Evolutionary conservation across 2,113 vertebrate species (phyloP).

Genomic region (Tupaia tana): DNA sequence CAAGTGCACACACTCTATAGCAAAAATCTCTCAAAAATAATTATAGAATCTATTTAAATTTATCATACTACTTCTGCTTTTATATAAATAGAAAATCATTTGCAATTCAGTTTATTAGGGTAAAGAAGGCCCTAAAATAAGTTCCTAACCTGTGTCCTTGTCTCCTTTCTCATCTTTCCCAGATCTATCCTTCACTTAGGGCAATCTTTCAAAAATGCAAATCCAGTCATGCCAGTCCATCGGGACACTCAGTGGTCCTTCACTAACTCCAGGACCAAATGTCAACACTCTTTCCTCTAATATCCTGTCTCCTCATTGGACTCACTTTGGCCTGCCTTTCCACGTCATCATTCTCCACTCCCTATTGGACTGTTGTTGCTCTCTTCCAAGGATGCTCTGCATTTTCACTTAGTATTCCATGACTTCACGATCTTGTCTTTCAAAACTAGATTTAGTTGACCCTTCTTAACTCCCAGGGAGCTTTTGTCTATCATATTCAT

Average conservation of each 20-base stretch:
- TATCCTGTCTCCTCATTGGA: background rate
- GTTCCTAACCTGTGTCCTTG: background rate
- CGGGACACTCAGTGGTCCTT: background rate
- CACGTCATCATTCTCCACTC: background rate
- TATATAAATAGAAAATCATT: background rate
- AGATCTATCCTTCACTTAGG: background rate
- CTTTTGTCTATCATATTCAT: background rate
- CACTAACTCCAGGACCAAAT: background rate
- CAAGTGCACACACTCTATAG: too few species aligned
- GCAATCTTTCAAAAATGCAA: background rate
- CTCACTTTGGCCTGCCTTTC: background rate
- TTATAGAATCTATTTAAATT: background rate
- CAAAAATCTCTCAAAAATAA: background rate
- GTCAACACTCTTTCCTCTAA: background rate
- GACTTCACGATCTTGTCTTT: background rate
- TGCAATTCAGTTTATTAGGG: background rate
- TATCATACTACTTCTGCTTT: background rate
- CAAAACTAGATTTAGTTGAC: background rate
- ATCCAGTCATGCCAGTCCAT: background rate
- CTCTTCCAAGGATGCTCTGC: background rate
- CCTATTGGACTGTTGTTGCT: accelerated
- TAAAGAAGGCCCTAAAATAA: background rate
- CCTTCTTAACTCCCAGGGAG: background rate
- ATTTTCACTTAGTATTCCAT: background rate
- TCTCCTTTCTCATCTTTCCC: background rate